Conservation (phyloP, 1,140 invertebrate genomes). For the Coenobita brevimanus region DNA sequence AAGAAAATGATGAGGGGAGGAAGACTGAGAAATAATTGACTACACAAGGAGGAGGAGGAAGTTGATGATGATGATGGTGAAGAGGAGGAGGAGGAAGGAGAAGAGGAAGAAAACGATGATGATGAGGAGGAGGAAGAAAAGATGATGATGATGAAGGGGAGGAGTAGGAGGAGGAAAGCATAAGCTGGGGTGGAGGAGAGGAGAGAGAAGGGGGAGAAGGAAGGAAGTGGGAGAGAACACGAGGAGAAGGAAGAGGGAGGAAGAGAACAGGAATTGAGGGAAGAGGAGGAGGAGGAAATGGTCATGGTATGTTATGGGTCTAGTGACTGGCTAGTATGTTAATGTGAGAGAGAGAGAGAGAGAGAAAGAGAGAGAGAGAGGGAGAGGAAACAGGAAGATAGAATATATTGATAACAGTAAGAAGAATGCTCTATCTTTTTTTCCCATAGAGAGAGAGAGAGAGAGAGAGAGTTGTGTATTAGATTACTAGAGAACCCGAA, state of each 20-base stretch:
- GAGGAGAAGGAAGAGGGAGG: too few species aligned
- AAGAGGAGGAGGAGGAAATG: constrained; percentile 2
- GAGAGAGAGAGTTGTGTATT: too few species aligned
- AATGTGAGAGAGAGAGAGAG: neutral
- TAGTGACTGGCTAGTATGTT: neutral
- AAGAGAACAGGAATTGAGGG: neutral
- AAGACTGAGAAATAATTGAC: neutral
- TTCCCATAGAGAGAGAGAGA: too few species aligned
- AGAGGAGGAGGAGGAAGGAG: neutral
- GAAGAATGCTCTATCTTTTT: too few species aligned
- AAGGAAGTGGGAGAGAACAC: too few species aligned
- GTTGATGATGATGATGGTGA: neutral
- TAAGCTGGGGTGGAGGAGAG: neutral
- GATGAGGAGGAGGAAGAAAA: neutral
- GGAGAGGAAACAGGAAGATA: neutral
- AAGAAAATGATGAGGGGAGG: neutral
- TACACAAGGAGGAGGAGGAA: neutral
- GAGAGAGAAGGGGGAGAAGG: neutral
- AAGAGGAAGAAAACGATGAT: neutral
- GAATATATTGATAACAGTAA: neutral
- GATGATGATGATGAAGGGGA: neutral
- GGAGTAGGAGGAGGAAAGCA: neutral
- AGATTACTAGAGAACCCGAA: too few species aligned
- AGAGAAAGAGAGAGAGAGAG: neutral
- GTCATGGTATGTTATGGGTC: neutral